Evolutionary conservation across 2,888 invertebrate genomes (phyloP).

Genomic region (Branchellion lobata): DNA sequence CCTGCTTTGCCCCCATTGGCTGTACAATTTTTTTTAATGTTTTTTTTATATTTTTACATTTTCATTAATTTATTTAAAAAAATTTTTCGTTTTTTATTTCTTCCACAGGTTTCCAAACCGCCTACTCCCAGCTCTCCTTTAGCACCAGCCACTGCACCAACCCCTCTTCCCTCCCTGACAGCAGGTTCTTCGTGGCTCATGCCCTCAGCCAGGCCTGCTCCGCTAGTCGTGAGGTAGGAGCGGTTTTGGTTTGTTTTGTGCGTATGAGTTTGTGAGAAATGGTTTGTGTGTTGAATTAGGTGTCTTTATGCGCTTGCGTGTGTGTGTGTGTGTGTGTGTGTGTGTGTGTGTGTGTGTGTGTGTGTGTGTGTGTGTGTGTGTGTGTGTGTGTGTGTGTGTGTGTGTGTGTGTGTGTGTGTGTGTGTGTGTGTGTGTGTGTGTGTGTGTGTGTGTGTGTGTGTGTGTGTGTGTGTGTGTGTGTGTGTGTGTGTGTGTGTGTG

Average conservation of each 20-base stretch:
- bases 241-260: not conserved
- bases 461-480: no score
- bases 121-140: constrained; percentile 78
- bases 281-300: not conserved
- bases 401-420: no score
- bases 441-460: no score
- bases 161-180: constrained; percentile 72
- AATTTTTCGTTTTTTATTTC: no score
- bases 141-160: constrained; percentile 76
- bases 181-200: constrained; percentile 75
- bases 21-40: no score
- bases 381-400: not conserved
- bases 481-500: no score
- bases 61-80: no score
- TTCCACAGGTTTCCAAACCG: constrained; percentile 66
- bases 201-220: constrained; percentile 71
- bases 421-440: no score
- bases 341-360: not conserved
- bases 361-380: not conserved
- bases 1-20: no score
- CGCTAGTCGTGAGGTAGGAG: constrained; percentile 13
- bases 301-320: not conserved
- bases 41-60: no score
- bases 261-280: not conserved
- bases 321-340: not conserved